Evolutionary conservation across 2,888 invertebrate species (phyloP).

Genomic region (Spilosoma lubricipeda): DNA sequence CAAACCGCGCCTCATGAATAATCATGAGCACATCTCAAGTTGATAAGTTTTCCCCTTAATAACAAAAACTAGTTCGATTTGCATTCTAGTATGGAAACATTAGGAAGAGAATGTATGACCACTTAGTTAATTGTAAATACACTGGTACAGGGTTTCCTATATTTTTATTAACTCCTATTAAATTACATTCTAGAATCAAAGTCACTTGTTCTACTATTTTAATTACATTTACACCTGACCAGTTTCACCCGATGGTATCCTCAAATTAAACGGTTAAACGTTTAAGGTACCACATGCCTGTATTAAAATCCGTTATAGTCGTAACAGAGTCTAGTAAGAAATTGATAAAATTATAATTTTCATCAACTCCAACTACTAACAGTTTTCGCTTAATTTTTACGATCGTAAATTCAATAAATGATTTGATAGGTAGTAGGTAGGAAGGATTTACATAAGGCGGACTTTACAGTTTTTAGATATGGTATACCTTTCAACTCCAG

Average conservation of each 20-base stretch:
- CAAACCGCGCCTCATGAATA: neutral
- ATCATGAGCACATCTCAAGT: neutral
- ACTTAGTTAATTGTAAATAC: neutral
- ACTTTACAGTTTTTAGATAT: neutral
- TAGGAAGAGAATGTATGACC: conserved; percentile 7
- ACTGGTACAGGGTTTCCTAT: neutral
- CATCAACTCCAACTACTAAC: neutral
- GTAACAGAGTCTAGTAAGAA: neutral
- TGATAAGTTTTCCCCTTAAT: neutral
- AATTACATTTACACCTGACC: too few species aligned
- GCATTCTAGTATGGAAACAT: neutral
- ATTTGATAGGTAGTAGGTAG: too few species aligned
- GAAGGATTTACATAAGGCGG: neutral
- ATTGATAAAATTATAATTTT: neutral
- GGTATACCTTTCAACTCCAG: neutral
- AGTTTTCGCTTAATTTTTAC: neutral
- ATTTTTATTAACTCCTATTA: neutral
- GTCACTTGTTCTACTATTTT: too few species aligned
- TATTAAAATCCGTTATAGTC: conserved; percentile 7
- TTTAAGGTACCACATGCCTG: neutral
- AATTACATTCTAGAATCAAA: too few species aligned
- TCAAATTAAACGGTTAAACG: too few species aligned
- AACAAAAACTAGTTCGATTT: neutral
- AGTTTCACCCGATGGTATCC: too few species aligned
- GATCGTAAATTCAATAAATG: neutral